A percentile compares a stretch with the other conserved stretches of the same genome.
These are phyloP conservation scores for Hyppa rectilinea DNA, from an alignment of 2,888 invertebrate genomes.

Conservation along the genomic window DNA sequence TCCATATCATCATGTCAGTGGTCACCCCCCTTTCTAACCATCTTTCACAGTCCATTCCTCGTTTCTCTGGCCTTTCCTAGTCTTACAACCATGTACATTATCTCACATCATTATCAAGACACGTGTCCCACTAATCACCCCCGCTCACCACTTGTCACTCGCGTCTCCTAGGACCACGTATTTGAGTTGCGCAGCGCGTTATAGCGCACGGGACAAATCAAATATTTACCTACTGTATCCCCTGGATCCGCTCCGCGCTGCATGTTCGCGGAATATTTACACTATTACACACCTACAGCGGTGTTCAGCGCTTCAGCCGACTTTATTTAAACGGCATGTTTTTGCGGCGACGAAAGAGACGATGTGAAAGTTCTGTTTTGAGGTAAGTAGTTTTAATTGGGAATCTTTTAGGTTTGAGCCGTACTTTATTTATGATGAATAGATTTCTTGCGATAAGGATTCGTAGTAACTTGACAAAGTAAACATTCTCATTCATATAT, in stretches of 20 bases:
- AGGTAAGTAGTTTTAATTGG: neutral
- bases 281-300: conserved; percentile 38
- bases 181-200: conserved; percentile 60
- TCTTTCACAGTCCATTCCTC: neutral
- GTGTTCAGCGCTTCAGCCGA: conserved; percentile 32
- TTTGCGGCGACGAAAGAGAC: conserved; percentile 10
- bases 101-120: neutral
- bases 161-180: conserved; percentile 36
- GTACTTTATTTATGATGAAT: neutral
- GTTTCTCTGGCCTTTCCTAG: neutral
- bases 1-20: neutral
- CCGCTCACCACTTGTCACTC: conserved; percentile 27
- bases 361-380: neutral
- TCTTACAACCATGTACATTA: neutral
- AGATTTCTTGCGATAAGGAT: neutral
- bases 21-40: neutral
- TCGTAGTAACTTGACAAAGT: neutral
- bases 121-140: neutral
- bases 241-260: conserved; percentile 51
- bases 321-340: conserved; percentile 39
- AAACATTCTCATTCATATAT: neutral
- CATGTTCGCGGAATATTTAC: conserved; percentile 60
- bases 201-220: conserved; percentile 67
- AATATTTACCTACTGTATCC: conserved; percentile 71
- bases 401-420: neutral